Percentiles rank a stretch among this genome's conserved stretches.
These are phyloP conservation scores for Entomyzon cyanotis DNA, from an alignment of 2,113 vertebrate genomes.

Conservation along the genomic window DNA sequence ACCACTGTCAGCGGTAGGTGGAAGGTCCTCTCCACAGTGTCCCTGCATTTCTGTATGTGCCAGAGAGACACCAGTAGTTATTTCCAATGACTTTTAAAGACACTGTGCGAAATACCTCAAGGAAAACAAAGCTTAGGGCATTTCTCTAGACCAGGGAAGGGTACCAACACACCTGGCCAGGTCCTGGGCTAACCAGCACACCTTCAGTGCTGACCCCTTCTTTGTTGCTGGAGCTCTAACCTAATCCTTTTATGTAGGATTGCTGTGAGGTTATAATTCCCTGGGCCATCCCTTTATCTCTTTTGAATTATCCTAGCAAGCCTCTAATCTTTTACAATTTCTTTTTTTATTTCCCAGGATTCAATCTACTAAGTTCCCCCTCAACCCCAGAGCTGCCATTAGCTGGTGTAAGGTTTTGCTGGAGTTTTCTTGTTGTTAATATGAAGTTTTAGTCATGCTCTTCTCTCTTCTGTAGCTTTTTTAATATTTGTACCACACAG, in stretches of 20 bases:
- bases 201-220: not conserved
- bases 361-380: not conserved
- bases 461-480: not conserved
- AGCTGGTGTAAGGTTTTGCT: not conserved
- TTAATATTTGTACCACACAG: not conserved
- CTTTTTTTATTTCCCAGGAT: not conserved
- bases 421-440: not conserved
- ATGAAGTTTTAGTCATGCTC: not conserved
- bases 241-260: not conserved
- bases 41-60: not conserved
- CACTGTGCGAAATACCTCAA: not conserved
- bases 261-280: not conserved
- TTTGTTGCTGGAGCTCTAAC: not conserved
- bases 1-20: not conserved
- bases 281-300: conserved; percentile 15
- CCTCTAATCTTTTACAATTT: not conserved
- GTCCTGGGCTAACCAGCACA: not conserved
- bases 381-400: not conserved
- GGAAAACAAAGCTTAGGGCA: not conserved
- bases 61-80: not conserved
- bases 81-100: not conserved
- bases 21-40: not conserved
- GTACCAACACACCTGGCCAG: not conserved
- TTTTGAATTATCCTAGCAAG: not conserved
- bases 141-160: not conserved